Conservation (phyloP, 2,888 invertebrate species). For the Oscheius sp. region DNA sequence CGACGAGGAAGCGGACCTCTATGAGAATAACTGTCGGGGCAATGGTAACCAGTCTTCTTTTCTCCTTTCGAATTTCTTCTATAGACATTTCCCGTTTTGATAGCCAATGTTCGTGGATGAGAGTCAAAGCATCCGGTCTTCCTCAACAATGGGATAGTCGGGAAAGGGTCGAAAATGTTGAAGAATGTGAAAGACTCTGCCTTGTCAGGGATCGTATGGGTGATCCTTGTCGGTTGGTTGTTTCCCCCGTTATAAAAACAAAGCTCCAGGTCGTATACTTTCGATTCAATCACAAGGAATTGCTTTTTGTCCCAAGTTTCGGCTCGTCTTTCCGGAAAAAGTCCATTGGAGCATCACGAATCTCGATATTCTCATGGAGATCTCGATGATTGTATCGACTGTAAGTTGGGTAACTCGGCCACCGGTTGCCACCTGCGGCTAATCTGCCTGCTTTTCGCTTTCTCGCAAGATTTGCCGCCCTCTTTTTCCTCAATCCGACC, state of each 20-base stretch:
- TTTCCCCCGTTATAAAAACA: neutral
- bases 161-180: slow-evolving; percentile 26
- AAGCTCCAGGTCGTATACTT: slow-evolving; percentile 55
- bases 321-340: slow-evolving; percentile 48
- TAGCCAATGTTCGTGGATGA: slow-evolving; percentile 40
- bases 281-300: slow-evolving; percentile 38
- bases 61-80: no score
- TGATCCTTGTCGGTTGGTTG: slow-evolving; percentile 40
- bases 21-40: slow-evolving; percentile 58
- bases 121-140: slow-evolving; percentile 40
- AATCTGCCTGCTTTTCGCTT: neutral
- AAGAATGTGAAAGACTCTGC: slow-evolving; percentile 46
- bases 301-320: slow-evolving; percentile 49
- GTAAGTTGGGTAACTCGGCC: slow-evolving; percentile 38
- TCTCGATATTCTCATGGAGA: slow-evolving; percentile 55
- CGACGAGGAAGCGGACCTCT: slow-evolving; percentile 49
- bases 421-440: neutral
- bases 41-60: slow-evolving; percentile 29
- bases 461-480: neutral
- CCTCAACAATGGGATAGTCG: slow-evolving; percentile 35
- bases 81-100: slow-evolving; percentile 26
- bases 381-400: slow-evolving; percentile 62
- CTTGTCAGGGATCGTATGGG: slow-evolving; percentile 30
- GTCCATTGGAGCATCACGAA: slow-evolving; percentile 49
- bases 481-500: slow-evolving; percentile 12